phyloP scores from a whole-genome alignment of 2,888 invertebrate species.

The Eupithecia subumbrata region DNA sequence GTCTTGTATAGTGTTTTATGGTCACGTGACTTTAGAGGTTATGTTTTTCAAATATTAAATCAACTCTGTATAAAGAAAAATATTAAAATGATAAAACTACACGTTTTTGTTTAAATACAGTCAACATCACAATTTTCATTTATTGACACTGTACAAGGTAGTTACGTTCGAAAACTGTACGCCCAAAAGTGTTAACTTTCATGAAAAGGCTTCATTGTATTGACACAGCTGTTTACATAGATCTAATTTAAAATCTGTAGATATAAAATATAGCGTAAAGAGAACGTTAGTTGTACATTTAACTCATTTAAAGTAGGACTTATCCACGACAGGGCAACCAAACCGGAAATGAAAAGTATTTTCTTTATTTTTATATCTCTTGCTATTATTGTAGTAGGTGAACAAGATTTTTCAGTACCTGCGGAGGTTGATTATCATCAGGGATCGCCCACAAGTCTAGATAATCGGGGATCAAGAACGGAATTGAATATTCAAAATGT shows the following conservation, averaged over 20 bases:
- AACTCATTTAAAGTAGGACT: constrained; percentile 10
- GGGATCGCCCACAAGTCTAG: background rate
- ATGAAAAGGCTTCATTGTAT: background rate
- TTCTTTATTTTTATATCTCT: constrained; percentile 8
- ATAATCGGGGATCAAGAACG: background rate
- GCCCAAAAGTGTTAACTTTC: background rate
- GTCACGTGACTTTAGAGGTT: background rate
- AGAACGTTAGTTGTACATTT: background rate
- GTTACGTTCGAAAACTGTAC: background rate
- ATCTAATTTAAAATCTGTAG: too few relatives aligned
- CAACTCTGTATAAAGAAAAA: background rate
- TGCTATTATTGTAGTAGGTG: background rate
- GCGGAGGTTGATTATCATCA: background rate
- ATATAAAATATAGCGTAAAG: background rate
- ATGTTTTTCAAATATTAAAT: background rate
- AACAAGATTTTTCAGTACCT: background rate
- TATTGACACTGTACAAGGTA: background rate
- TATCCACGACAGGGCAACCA: background rate
- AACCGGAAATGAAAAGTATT: constrained; percentile 8
- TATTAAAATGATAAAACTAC: background rate
- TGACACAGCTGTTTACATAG: background rate
- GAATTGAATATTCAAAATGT: background rate
- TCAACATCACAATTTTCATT: background rate
- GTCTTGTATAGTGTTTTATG: background rate
- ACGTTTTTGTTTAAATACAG: background rate